Base-by-base conservation (phyloP, 2,113 vertebrate species). In the Malurus cyaneus region DNA sequence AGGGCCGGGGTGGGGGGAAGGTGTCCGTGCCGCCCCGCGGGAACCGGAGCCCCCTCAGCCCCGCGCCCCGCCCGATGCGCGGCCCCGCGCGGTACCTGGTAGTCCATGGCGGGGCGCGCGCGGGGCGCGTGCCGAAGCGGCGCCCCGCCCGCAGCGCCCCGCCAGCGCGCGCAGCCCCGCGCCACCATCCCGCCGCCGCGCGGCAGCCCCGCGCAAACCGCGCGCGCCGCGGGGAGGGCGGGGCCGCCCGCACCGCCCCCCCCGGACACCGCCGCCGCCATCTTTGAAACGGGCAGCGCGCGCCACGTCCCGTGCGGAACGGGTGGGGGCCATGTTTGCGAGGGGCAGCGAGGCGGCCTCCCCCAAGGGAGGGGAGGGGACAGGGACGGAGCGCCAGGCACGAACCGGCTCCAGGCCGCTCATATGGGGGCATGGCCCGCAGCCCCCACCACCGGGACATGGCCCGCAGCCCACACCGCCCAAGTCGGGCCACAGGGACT, bases 101-200 rank as follows among this genome's bases (percentile, higher is more conserved):
- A 99, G 80, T 99, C 99, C 98, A 98, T 99, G 59, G 97, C 96
- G 6, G 98, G 98, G 97, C 96, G 28, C 80, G 98, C 49, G 98
- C 98, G 8, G 98, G n/a, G n/a, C n/a, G n/a, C n/a, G n/a, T n/a
- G n/a, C n/a, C n/a, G n/a, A n/a, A n/a, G n/a, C n/a, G n/a, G n/a
- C n/a, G n/a, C n/a, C n/a, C n/a, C n/a, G n/a, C n/a, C n/a, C n/a
- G n/a, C n/a, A n/a, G n/a, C n/a, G n/a, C n/a, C n/a, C n/a, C n/a
- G n/a, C n/a, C n/a, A n/a, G n/a, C n/a, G n/a, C n/a, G n/a, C n/a
- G n/a, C n/a, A n/a, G n/a, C n/a, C n/a, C n/a, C n/a, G n/a, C n/a
- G n/a, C n/a, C n/a, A n/a, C n/a, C n/a, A n/a, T n/a, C n/a, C n/a
- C n/a, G n/a, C n/a, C n/a, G 96, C 86, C 98, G 96, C 12, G 98